A percentile compares a stretch with the other conserved stretches of the same genome.
phyloP scores from a whole-genome alignment of 1,140 invertebrate species.

The Meloidogyne chitwoodi region DNA sequence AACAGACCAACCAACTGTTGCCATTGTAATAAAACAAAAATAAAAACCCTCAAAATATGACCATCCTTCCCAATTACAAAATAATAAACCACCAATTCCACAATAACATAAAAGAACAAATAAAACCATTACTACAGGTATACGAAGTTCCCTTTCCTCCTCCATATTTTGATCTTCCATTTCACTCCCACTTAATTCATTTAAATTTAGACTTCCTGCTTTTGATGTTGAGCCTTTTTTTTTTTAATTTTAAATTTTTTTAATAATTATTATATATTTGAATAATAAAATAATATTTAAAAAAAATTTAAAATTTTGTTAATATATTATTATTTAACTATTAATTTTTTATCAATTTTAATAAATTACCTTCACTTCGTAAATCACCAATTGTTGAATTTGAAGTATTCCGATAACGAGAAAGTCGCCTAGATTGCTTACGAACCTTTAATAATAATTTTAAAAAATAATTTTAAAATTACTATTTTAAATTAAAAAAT shows the following conservation, averaged over 20 bases:
- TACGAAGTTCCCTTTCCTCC: conserved; percentile 32
- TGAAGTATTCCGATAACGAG: conserved; percentile 42
- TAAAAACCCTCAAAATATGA: conserved; percentile 60
- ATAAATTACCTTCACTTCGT: not conserved
- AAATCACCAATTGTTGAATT: conserved; percentile 33
- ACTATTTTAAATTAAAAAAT: not conserved
- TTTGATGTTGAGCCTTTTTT: conserved; percentile 26
- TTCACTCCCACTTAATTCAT: conserved; percentile 48
- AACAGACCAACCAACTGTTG: conserved; percentile 47
- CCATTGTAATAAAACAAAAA: conserved; percentile 61
- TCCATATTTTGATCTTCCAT: conserved; percentile 35
- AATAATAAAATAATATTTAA: no score
- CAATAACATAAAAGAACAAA: conserved; percentile 54
- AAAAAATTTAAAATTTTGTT: no score
- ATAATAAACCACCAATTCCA: conserved; percentile 54
- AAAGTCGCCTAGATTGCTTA: conserved; percentile 49
- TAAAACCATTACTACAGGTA: conserved; percentile 58
- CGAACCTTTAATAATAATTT: conserved; percentile 31
- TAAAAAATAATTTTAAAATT: conserved; percentile 20
- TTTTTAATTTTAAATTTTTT: not conserved
- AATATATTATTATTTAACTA: no score
- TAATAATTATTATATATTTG: not conserved
- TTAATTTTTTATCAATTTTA: no score
- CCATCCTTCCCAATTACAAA: conserved; percentile 57
- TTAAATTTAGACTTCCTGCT: conserved; percentile 53